Evolutionary conservation across 2,113 vertebrate species (phyloP), one percentile per base, ranked within the genome.

Genomic region (Telmatochromis sp.): DNA sequence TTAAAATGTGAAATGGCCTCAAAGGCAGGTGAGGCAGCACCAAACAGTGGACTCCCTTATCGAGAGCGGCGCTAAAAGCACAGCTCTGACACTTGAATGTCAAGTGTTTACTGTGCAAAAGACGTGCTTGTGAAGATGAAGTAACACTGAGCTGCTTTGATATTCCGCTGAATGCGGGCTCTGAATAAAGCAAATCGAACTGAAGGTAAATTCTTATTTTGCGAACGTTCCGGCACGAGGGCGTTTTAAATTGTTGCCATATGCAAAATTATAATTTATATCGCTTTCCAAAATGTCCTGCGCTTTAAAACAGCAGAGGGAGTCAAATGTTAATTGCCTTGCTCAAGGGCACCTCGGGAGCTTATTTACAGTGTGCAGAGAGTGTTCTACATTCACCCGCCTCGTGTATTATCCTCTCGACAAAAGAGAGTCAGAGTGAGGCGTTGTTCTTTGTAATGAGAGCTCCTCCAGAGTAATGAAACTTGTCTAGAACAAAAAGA

Each of bases 401-500:
- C 68, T 81, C 78, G 3, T 57, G 86, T 60, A 91, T 91, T 92
- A 81, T 91, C 91, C 42, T 42, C 85, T 86, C 71, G 4, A 92
- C 89, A 93, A 94, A 90, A 85, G 91, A 53, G 80, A 81, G 79
- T 47, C 3, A 2, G 55, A 45, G 50, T 50, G 68, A 94, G 60
- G 58, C 73, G 84, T 68, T 80, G 87, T 80, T 90, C 83, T 86
- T 78, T 91, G 89, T 93, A 93, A 94, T 65, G 82, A 89, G 90
- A 87, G 91, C 87, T 87, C 68, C 92, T 89, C 84, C 58, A 83
- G 85, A 88, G 90, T 93, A 92, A 94, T 95, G 89, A 89, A 93
- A 94, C 87, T 91, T 86, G 92, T 88, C 85, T 86, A 81, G 91
- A 88, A 94, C 92, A 94, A 95, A 94, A 81, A 80, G 82, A 83